Evolutionary conservation across 1,140 invertebrate species (phyloP).

Genomic region (Venturia canescens): DNA sequence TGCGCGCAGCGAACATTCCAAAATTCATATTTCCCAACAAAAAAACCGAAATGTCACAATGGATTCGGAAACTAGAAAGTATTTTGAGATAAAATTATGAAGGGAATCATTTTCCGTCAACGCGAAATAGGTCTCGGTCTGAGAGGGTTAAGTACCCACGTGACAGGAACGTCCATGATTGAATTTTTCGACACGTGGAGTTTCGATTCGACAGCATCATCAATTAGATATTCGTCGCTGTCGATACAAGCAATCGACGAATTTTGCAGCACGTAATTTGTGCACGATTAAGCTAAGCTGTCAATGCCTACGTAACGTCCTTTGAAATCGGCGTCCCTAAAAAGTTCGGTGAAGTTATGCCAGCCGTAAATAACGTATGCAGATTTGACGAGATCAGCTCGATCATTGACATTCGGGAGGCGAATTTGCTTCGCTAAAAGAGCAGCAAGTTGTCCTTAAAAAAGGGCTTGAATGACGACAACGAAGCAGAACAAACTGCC

Average conservation of each 20-base stretch:
- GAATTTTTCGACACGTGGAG: background rate
- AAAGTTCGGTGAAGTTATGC: background rate
- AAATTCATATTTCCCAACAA: no score
- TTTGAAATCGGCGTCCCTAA: background rate
- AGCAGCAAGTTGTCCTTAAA: background rate
- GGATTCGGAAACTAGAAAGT: no score
- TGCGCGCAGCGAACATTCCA: no score
- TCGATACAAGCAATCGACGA: background rate
- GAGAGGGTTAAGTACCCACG: no score
- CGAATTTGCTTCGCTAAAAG: background rate
- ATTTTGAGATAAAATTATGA: no score
- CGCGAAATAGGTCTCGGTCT: no score
- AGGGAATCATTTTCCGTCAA: no score
- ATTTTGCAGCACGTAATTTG: background rate
- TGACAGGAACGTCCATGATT: background rate
- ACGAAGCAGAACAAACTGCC: background rate
- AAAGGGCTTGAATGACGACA: background rate
- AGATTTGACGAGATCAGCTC: background rate
- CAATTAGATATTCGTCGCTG: background rate
- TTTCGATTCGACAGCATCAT: conserved; percentile 8
- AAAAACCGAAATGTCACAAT: no score
- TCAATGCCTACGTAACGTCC: background rate
- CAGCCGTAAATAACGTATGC: background rate
- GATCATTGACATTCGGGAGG: background rate
- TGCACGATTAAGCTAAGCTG: background rate